Evolutionary conservation across 1,140 invertebrate species (phyloP), one percentile per base, ranked within the genome.

Genomic region (Scylla paramamosain): DNA sequence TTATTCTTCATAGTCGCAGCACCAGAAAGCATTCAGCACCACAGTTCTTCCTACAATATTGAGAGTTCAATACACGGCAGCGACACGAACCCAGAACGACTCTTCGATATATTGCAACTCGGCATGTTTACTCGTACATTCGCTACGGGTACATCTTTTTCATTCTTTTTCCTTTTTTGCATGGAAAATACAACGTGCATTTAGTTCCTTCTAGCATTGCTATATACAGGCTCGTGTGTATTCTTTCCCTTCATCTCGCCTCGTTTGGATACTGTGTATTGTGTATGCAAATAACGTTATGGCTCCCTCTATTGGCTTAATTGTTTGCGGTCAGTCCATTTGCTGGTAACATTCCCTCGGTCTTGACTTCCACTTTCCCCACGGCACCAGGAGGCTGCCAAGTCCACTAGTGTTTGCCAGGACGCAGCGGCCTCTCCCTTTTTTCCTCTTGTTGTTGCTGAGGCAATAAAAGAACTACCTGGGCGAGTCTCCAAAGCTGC

Each of bases 261-360:
- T n/a, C 67, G 67, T 20, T 77, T 77, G 67, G 67, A 77, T 77
- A n/a, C 25, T 52, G 46, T 91, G 29, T 91, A 91, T 12, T 52
- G 46, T 91, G 29, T 91, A 91, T 91, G 89, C 89, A 91, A 91
- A 91, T 59, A 91, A 52, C 46, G 89, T 91, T 91, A 91, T 52
- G 89, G 46, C 46, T 48, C 52, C 52, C 52, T 48, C 29, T 52
- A 91, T 91, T 91, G 89, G 89, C 89, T 48, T 52, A 52, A 91
- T 91, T 91, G 89, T 91, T 91, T 59, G 89, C 7, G 25, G 25
- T 91, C 46, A 91, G 28, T 52, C 89, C 29, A 52, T 91, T 91
- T 77, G 67, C 20, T 77, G 67, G 67, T n/a, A 77, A 77, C 67
- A 77, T 77, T 77, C 67, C 67, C 25, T 25, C 25, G 67, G 67